Evolutionary conservation across 1,140 invertebrate species (phyloP).

Genomic region (Tetramorium parvispinum): DNA sequence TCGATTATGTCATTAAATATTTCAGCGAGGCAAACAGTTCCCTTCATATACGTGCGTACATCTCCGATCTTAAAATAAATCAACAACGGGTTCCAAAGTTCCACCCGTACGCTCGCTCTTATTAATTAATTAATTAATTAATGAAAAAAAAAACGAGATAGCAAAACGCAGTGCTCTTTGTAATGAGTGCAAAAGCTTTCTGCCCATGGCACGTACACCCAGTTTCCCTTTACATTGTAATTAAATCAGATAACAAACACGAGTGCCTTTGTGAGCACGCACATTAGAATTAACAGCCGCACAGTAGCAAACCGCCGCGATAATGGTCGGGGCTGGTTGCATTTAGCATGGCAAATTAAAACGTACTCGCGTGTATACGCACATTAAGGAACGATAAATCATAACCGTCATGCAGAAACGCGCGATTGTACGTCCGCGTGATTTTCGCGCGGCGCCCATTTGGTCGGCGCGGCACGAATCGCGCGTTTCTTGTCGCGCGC

Average conservation of each 20-base stretch:
- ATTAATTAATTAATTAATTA: slow-evolving; percentile 46
- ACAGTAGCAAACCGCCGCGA: slow-evolving; percentile 27
- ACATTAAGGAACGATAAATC: slow-evolving; percentile 50
- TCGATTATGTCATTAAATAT: slow-evolving; percentile 15
- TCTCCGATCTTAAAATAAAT: background rate
- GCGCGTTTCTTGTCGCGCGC: background rate
- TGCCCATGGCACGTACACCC: slow-evolving; percentile 11
- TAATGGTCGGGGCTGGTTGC: slow-evolving; percentile 31
- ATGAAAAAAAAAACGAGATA: background rate
- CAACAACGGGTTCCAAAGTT: background rate
- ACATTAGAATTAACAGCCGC: slow-evolving; percentile 45
- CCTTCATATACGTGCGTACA: background rate
- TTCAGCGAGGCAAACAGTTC: background rate
- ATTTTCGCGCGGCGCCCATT: slow-evolving; percentile 6
- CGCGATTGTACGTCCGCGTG: slow-evolving; percentile 29
- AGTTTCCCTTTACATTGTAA: slow-evolving; percentile 43
- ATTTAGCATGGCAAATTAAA: slow-evolving; percentile 50
- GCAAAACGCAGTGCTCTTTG: slow-evolving; percentile 31
- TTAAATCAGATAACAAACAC: slow-evolving; percentile 55
- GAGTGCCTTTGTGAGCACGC: slow-evolving; percentile 48
- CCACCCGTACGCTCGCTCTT: background rate
- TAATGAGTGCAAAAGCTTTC: slow-evolving; percentile 27
- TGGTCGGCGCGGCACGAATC: background rate
- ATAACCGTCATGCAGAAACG: slow-evolving; percentile 40
- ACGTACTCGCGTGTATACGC: slow-evolving; percentile 17